A percentile compares a stretch with the other conserved stretches of the same genome.
Evolutionary conservation across 2,797 vertebrate species (phyloP).

Genomic region (Anas georgica): DNA sequence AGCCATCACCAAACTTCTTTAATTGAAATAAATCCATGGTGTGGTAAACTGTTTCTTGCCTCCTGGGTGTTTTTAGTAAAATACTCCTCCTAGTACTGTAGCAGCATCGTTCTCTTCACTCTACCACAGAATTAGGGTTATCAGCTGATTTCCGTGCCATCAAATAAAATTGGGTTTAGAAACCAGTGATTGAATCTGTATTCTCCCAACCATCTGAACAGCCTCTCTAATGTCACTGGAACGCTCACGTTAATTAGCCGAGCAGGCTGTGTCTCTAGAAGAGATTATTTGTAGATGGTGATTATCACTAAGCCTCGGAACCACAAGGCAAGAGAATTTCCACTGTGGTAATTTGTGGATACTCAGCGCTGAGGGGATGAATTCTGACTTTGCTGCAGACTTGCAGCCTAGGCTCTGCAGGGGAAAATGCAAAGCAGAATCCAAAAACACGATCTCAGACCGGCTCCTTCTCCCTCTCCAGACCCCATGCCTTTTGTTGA

Average conservation of each 20-base stretch:
- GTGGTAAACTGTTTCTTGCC: background rate
- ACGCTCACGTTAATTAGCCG: background rate
- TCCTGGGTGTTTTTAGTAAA: background rate
- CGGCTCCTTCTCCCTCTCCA: background rate
- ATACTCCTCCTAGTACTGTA: background rate
- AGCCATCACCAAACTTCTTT: constrained; percentile 5
- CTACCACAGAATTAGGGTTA: background rate
- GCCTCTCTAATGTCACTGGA: background rate
- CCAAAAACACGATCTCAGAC: fast-evolving
- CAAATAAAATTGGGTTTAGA: constrained; percentile 20
- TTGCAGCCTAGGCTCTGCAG: background rate
- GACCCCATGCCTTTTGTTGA: background rate
- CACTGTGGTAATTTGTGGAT: background rate
- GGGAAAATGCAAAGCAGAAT: background rate
- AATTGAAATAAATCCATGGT: constrained; percentile 17
- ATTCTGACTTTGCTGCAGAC: background rate
- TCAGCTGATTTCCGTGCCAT: constrained; percentile 30
- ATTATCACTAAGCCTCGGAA: background rate
- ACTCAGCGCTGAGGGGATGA: background rate
- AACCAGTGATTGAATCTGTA: background rate
- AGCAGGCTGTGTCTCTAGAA: background rate
- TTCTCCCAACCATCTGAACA: constrained; percentile 3
- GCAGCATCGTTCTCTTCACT: background rate
- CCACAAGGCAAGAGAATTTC: background rate
- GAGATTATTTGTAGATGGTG: background rate